Conservation (phyloP, 2,113 vertebrate genomes). For the Gobius niger region DNA sequence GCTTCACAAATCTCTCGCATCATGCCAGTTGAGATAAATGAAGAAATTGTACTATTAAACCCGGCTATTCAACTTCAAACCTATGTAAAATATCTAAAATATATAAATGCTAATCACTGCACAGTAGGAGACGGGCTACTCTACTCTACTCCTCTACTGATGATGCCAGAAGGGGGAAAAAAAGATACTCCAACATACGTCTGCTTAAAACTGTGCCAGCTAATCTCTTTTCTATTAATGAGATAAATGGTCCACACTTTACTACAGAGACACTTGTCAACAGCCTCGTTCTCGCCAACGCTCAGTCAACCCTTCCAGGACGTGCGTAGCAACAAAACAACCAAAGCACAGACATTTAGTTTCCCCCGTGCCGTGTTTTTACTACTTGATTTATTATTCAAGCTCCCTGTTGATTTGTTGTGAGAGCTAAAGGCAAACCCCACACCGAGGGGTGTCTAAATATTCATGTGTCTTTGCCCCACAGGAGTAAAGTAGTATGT, state of each 20-base stretch:
- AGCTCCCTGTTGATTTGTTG: conserved; percentile 29
- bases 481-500: background rate
- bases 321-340: conserved; percentile 25
- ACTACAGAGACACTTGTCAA: too few relatives aligned
- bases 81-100: too few relatives aligned
- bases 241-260: too few relatives aligned
- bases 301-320: conserved; percentile 18
- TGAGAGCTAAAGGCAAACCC: conserved; percentile 15
- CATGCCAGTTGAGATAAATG: too few relatives aligned
- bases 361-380: conserved; percentile 28
- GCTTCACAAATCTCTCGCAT: too few relatives aligned
- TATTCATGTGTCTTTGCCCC: conserved; percentile 38
- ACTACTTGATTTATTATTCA: conserved; percentile 33
- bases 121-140: background rate
- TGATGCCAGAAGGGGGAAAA: background rate
- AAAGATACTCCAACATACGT: background rate
- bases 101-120: background rate
- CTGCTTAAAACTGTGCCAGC: background rate
- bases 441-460: conserved; percentile 36
- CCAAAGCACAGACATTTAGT: conserved; percentile 35
- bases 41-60: too few relatives aligned
- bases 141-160: too few relatives aligned
- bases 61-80: too few relatives aligned
- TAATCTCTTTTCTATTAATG: background rate
- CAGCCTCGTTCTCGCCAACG: too few relatives aligned